phyloP scores from a whole-genome alignment of 1,140 invertebrate genomes.

The Geopemphigus sp. region DNA sequence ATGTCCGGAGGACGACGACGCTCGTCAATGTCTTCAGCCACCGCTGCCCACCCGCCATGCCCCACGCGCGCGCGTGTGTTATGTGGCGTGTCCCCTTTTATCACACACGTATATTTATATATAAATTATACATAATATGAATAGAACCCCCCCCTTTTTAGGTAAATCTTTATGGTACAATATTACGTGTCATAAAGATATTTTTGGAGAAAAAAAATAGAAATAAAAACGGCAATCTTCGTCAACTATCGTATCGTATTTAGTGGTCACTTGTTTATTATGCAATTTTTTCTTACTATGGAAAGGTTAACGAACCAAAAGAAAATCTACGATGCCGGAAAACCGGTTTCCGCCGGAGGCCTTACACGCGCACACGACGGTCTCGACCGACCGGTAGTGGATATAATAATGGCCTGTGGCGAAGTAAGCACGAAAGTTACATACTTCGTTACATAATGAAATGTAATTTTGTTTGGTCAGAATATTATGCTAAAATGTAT shows the following conservation, averaged over 20 bases:
- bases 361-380: conserved; percentile 11
- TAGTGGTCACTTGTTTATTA: neutral
- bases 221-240: conserved; percentile 28
- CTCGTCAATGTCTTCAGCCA: conserved; percentile 44
- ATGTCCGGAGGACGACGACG: conserved; percentile 38
- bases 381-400: neutral
- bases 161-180: no score
- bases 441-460: conserved; percentile 4
- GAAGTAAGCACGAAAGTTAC: conserved; percentile 12
- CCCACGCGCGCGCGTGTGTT: neutral
- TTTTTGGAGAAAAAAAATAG: neutral
- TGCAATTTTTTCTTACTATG: conserved; percentile 25
- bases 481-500: no score
- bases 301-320: conserved; percentile 45
- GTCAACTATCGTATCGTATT: neutral
- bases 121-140: neutral
- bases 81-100: neutral
- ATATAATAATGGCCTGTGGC: neutral
- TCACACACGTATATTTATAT: conserved; percentile 2
- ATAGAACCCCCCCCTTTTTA: neutral
- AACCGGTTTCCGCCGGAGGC: conserved; percentile 34
- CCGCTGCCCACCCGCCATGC: conserved; percentile 29
- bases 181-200: neutral
- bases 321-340: conserved; percentile 38
- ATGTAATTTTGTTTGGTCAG: no score